These are phyloP conservation scores for Vipera ursinii DNA, from an alignment of 2,797 vertebrate species.

Conservation along the genomic window DNA sequence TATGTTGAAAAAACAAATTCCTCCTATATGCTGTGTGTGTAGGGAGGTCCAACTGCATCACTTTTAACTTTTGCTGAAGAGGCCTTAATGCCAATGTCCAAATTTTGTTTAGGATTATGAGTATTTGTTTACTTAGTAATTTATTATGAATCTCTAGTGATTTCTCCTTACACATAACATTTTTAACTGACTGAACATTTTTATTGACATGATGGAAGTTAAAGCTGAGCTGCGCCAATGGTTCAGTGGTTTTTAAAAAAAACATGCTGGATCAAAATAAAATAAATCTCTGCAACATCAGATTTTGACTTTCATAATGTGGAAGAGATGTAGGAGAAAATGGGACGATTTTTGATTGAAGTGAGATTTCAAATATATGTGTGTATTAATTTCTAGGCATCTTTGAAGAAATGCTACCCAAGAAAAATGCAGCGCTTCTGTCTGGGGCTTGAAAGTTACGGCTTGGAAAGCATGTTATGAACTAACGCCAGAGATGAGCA, in stretches of 20 bases:
- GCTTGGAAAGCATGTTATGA: neutral
- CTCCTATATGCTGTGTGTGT: neutral
- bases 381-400: conserved; percentile 1
- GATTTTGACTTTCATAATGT: neutral
- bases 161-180: neutral
- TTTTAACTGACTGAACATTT: neutral
- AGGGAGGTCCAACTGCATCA: neutral
- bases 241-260: neutral
- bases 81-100: neutral
- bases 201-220: neutral
- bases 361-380: neutral
- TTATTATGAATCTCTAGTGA: neutral
- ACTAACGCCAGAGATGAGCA: neutral
- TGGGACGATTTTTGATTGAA: neutral
- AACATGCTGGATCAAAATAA: neutral
- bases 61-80: neutral
- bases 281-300: neutral
- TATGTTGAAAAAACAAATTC: too few relatives aligned
- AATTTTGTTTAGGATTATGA: neutral
- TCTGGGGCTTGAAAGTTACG: neutral
- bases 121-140: neutral
- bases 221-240: neutral
- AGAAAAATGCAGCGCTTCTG: neutral
- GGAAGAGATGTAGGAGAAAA: neutral
- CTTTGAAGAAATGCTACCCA: neutral